Base-by-base conservation (phyloP, 2,797 vertebrate species). In the Champsocephalus gunnari region DNA sequence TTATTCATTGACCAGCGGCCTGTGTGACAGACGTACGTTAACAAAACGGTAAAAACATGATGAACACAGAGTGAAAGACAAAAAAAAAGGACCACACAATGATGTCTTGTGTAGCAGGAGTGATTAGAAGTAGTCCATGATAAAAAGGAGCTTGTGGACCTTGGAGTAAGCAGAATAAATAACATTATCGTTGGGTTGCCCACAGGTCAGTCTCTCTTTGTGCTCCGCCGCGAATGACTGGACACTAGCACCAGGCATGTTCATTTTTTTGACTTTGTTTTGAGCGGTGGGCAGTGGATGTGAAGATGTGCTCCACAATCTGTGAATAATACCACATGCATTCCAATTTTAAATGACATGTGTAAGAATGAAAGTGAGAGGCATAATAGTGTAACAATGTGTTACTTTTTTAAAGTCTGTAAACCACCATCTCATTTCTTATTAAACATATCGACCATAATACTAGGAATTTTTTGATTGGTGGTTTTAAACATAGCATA, bases 141-240 rank as follows among this genome's bases (percentile, higher is more conserved):
- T 71, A 72, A 79, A 77, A 66, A 77, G 17, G 8, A 76, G 56
- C 28, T 64, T 19, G 75, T 79, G 69, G 80, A 77, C 63, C 65
- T 73, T 79, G 75, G 65, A 87, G 79, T 73, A 62, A 70, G 71
- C 63, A 66, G 83, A 95, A 95, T 94, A 94, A 94, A 94, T 94
- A 93, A 94, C 83, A 86, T 79, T 49, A 80, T 79, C 10, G 56
- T 81, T 81, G 76, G 55, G 81, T 75, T 59, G 81, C 77, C 81
- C 53, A 65, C 71, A 63, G 61, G 74, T 74, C 60, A 75, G 82
- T 81, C 74, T 83, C 61, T 79, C 47, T 80, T 86, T 86, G 83
- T 90, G 89, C 80, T 86, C 70, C 68, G 53, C 34, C 66, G 77
- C 19, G 61, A 56, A 60, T 45, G 66, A 85, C 58, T 38, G 49